Percentiles rank a stretch among this genome's conserved stretches.
phyloP scores from a whole-genome alignment of 92 coral and sea anemone genomes.

The Umimayanthus kanabou region DNA sequence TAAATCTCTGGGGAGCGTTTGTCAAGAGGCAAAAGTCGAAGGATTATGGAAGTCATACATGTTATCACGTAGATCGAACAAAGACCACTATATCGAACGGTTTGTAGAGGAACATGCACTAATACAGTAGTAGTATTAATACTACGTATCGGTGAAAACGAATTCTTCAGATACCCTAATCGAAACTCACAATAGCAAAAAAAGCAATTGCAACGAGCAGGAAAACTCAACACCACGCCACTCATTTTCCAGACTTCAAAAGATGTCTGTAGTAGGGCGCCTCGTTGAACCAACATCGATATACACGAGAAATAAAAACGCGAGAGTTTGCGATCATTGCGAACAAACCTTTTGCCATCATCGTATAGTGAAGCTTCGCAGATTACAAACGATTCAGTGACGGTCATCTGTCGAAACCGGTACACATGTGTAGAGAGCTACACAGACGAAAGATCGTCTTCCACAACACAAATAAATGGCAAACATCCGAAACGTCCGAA shows the following conservation, averaged over 20 bases:
- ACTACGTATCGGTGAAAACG: not conserved
- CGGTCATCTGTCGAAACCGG: not conserved
- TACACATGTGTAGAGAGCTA: not conserved
- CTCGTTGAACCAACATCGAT: not conserved
- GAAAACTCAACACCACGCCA: slow-evolving; percentile 16
- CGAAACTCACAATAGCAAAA: slow-evolving; percentile 5
- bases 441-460: slow-evolving; percentile 19
- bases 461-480: slow-evolving; percentile 9
- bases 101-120: not conserved
- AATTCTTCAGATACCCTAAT: not conserved
- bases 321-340: not conserved
- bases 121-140: not conserved
- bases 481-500: not conserved
- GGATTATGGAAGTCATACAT: slow-evolving; percentile 18
- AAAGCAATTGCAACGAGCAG: not conserved
- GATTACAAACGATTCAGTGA: slow-evolving; percentile 1
- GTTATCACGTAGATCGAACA: slow-evolving; percentile 14
- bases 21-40: slow-evolving; percentile 30
- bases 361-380: not conserved
- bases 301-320: not conserved
- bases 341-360: slow-evolving; percentile 34
- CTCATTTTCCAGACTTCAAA: slow-evolving; percentile 24
- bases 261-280: not conserved
- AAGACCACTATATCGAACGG: not conserved
- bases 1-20: slow-evolving; percentile 25